Conservation (phyloP, 1,140 invertebrate species). For the Daktulosphaira vitifoliae region DNA sequence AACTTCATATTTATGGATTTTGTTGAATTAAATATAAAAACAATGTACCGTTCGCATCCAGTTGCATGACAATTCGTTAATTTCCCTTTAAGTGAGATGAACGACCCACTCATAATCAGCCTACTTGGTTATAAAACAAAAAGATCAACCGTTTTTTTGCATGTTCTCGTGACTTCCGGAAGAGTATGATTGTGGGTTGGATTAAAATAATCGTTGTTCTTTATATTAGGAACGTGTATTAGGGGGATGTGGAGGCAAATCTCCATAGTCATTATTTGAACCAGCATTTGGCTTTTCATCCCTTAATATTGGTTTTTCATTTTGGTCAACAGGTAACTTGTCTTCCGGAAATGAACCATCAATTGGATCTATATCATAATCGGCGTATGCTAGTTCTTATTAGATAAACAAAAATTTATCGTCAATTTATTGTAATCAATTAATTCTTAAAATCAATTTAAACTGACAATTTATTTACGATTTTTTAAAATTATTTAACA, state of each 20-base stretch:
- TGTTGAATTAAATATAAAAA: too few species aligned
- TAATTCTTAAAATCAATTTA: too few species aligned
- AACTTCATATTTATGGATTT: too few species aligned
- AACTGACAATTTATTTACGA: too few species aligned
- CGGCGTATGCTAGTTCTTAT: slow-evolving; percentile 7
- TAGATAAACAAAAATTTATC: too few species aligned
- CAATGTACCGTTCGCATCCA: slow-evolving; percentile 73
- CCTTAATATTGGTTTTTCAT: slow-evolving; percentile 39
- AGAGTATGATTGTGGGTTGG: slow-evolving; percentile 34
- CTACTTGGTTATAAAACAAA: slow-evolving; percentile 74
- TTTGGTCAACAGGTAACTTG: slow-evolving; percentile 40
- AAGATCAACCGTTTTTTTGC: slow-evolving; percentile 77
- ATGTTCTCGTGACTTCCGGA: slow-evolving; percentile 52
- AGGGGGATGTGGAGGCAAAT: slow-evolving; percentile 40
- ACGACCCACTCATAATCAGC: slow-evolving; percentile 65
- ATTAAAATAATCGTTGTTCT: slow-evolving; percentile 43
- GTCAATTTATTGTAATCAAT: too few species aligned
- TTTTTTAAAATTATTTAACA: too few species aligned
- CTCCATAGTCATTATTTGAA: slow-evolving; percentile 27
- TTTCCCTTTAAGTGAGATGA: slow-evolving; percentile 74
- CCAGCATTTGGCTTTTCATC: slow-evolving; percentile 40
- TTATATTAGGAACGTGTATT: slow-evolving; percentile 41
- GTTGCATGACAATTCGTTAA: slow-evolving; percentile 81
- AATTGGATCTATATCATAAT: slow-evolving; percentile 1
- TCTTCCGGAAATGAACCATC: slow-evolving; percentile 41